Conservation (phyloP, 1,140 invertebrate species). For the Drosophila dunni region DNA sequence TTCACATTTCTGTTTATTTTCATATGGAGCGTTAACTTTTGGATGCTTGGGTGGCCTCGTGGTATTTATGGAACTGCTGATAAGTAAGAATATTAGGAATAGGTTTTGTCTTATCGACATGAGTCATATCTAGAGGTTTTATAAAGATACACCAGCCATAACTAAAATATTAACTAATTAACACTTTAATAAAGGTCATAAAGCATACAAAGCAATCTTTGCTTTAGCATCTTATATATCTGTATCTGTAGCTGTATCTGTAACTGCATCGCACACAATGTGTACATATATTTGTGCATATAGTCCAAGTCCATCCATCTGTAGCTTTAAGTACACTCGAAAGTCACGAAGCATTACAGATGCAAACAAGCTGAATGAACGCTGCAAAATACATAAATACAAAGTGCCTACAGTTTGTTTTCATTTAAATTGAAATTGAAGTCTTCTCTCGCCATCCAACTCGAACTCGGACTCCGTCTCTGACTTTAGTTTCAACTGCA, state of each 20-base stretch:
- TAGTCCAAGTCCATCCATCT: conserved; percentile 65
- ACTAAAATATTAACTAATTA: conserved; percentile 65
- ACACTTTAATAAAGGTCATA: conserved; percentile 50
- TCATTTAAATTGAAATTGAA: conserved; percentile 83
- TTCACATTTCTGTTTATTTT: conserved; percentile 75
- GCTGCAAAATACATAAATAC: conserved; percentile 78
- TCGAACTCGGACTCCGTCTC: conserved; percentile 28
- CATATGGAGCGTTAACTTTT: conserved; percentile 57
- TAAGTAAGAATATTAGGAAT: conserved; percentile 54
- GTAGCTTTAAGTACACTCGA: conserved; percentile 79
- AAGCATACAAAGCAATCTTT: conserved; percentile 7
- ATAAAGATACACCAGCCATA: neutral
- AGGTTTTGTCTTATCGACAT: neutral
- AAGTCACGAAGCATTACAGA: conserved; percentile 81
- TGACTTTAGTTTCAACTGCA: conserved; percentile 14
- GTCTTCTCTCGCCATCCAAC: conserved; percentile 50
- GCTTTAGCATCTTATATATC: conserved; percentile 6
- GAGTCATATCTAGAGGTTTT: neutral
- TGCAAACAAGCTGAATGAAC: conserved; percentile 82
- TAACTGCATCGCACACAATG: conserved; percentile 62
- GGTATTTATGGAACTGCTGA: conserved; percentile 54
- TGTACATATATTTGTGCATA: conserved; percentile 24
- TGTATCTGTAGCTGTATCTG: conserved; percentile 52
- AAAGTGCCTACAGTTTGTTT: conserved; percentile 82
- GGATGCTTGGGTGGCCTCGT: conserved; percentile 69